These are phyloP conservation scores for Synergus laeviventris DNA, from an alignment of 2,888 invertebrate species.

Conservation along the genomic window DNA sequence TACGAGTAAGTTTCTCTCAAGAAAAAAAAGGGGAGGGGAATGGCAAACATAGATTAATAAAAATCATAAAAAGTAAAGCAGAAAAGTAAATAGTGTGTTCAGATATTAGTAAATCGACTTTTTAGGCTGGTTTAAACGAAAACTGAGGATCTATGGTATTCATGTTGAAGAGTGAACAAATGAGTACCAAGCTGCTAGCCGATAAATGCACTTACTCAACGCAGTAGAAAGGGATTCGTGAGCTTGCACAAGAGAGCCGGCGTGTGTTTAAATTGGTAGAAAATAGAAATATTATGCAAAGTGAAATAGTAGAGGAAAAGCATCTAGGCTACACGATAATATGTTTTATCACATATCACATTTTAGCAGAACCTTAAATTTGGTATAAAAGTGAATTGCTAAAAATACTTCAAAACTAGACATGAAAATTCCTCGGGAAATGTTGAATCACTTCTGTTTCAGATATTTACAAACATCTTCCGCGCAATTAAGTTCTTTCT, in stretches of 20 bases:
- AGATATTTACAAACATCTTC: slow-evolving; percentile 5
- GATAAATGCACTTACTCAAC: slow-evolving; percentile 57
- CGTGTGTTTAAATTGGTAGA: slow-evolving; percentile 13
- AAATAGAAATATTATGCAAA: not conserved
- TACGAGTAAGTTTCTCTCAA: not conserved
- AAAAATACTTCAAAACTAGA: not conserved
- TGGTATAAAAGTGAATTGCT: not conserved
- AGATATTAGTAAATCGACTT: not conserved
- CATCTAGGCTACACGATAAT: not conserved
- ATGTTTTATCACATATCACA: not conserved
- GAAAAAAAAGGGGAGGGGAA: not conserved
- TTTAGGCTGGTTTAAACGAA: not conserved
- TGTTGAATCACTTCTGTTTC: not conserved
- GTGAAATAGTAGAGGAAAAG: not conserved
- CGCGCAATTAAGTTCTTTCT: not conserved
- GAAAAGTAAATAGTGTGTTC: not conserved
- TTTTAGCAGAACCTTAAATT: not conserved
- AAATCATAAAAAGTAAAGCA: not conserved
- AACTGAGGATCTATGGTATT: not conserved
- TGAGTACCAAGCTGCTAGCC: slow-evolving; percentile 53
- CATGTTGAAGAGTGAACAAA: slow-evolving; percentile 26
- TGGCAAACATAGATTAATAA: not conserved
- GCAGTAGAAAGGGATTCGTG: slow-evolving; percentile 38
- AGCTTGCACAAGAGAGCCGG: slow-evolving; percentile 30
- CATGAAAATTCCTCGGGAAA: not conserved